Conservation (phyloP, 2,113 vertebrate genomes). For the Eclectus roratus region DNA sequence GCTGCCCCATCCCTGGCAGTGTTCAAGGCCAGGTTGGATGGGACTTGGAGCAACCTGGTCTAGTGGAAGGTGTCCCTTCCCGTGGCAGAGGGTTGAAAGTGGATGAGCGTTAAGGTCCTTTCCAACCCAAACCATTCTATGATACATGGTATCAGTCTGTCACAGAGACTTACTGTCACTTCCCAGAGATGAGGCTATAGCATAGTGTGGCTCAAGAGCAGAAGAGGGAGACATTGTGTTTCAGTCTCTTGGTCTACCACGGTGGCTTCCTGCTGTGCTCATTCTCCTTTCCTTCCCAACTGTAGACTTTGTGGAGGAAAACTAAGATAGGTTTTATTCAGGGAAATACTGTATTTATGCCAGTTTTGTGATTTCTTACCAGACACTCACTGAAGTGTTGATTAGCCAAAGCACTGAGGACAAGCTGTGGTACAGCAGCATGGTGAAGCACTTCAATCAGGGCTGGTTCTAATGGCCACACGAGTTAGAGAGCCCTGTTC, state of each 20-base stretch:
- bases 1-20: not conserved
- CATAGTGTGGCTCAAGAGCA: not conserved
- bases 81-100: not conserved
- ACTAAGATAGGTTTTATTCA: not conserved
- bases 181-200: not conserved
- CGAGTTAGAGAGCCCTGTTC: not conserved
- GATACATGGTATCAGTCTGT: not conserved
- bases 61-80: not conserved
- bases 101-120: not conserved
- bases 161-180: not conserved
- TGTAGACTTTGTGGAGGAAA: not conserved
- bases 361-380: not conserved
- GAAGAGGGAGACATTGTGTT: rapidly evolving
- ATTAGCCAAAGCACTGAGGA: not conserved
- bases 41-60: not conserved
- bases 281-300: not conserved
- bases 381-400: no score
- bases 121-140: not conserved
- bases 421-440: not conserved
- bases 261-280: not conserved
- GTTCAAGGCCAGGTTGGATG: not conserved
- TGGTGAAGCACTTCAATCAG: not conserved
- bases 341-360: not conserved
- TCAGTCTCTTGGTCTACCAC: not conserved
- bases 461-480: not conserved